Conservation (phyloP, 2,113 vertebrate species). For the Colaptes auratus region DNA sequence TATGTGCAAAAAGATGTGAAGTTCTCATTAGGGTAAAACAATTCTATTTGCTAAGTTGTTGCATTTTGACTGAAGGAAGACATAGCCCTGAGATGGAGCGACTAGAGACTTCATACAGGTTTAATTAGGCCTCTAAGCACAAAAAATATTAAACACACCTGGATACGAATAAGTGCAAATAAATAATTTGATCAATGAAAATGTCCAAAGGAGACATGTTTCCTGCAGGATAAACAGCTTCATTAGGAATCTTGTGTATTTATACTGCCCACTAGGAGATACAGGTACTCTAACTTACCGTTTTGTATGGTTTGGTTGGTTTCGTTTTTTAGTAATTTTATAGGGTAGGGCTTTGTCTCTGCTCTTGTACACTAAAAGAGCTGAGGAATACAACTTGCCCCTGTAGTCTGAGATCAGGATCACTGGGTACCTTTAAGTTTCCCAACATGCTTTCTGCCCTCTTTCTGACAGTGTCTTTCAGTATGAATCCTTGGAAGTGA, state of each 20-base stretch:
- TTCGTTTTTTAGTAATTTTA: background rate
- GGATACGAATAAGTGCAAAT: slow-evolving; percentile 35
- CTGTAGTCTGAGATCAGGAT: background rate
- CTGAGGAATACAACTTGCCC: background rate
- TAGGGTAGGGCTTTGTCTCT: background rate
- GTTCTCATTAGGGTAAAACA: background rate
- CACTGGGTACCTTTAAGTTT: background rate
- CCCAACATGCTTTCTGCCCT: background rate
- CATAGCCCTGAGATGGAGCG: background rate
- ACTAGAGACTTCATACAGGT: background rate
- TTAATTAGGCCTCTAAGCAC: slow-evolving; percentile 41
- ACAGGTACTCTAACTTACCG: background rate
- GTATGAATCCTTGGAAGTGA: background rate
- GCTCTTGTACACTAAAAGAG: background rate
- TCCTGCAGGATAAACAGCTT: slow-evolving; percentile 5
- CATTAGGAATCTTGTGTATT: background rate
- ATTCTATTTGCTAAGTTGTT: slow-evolving; percentile 22
- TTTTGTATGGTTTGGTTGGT: background rate
- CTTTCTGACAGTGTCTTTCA: background rate
- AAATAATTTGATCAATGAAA: slow-evolving; percentile 25
- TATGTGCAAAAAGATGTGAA: background rate
- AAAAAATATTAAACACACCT: background rate
- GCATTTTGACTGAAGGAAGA: background rate
- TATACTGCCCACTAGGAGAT: background rate
- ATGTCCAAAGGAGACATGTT: background rate